phyloP scores from a whole-genome alignment of 2,797 vertebrate species.

The Brotogeris chrysoptera region DNA sequence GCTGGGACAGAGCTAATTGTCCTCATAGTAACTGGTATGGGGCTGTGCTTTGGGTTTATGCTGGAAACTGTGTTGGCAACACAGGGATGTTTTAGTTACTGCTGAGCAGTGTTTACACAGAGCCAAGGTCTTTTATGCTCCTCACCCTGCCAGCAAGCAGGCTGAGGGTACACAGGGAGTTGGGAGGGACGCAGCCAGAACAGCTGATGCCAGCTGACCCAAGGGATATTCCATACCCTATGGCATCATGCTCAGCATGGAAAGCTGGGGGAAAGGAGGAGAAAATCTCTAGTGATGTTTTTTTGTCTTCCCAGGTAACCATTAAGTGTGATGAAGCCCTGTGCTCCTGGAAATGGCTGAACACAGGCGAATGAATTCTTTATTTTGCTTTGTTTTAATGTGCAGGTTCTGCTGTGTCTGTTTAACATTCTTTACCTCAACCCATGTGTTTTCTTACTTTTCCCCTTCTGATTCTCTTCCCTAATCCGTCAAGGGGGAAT shows the following conservation, averaged over 20 bases:
- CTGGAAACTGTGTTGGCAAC: too few relatives aligned
- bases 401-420: not conserved
- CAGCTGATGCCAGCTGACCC: not conserved
- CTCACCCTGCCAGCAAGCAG: not conserved
- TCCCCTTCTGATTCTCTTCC: not conserved
- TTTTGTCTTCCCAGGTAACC: not conserved
- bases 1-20: not conserved
- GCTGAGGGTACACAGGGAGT: too few relatives aligned
- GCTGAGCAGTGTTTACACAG: not conserved
- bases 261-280: not conserved
- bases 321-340: rapidly evolving
- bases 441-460: not conserved
- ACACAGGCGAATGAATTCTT: not conserved
- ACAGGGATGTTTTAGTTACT: not conserved
- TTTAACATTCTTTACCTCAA: not conserved
- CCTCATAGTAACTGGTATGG: rapidly evolving
- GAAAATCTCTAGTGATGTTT: not conserved
- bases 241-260: not conserved
- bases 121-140: not conserved
- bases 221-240: not conserved
- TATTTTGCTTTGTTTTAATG: not conserved
- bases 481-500: not conserved
- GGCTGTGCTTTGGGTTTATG: not conserved
- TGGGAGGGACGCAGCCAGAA: too few relatives aligned
- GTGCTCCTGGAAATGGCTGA: not conserved